These are phyloP conservation scores for Cheilosia vulpina DNA, from an alignment of 2,888 invertebrate species.

Conservation along the genomic window DNA sequence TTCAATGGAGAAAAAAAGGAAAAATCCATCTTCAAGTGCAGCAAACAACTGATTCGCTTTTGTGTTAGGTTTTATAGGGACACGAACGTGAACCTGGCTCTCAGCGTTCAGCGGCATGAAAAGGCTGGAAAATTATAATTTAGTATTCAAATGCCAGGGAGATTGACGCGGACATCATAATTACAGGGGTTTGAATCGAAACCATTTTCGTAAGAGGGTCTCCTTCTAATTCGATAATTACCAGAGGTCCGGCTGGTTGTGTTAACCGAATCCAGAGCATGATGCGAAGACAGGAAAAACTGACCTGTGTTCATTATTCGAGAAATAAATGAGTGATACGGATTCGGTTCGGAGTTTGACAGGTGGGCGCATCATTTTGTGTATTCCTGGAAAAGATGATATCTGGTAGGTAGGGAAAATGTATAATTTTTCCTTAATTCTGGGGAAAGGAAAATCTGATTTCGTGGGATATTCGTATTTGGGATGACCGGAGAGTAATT, in stretches of 20 bases:
- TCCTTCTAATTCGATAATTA: conserved; percentile 70
- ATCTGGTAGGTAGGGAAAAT: conserved; percentile 12
- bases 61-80: conserved; percentile 43
- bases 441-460: conserved; percentile 36
- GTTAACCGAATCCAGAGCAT: conserved; percentile 9
- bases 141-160: conserved; percentile 73
- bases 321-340: background rate
- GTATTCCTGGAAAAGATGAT: conserved; percentile 56
- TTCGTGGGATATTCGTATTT: background rate
- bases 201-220: conserved; percentile 26
- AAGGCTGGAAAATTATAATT: conserved; percentile 74
- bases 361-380: conserved; percentile 7
- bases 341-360: background rate
- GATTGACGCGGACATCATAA: conserved; percentile 74
- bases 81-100: conserved; percentile 59
- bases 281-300: conserved; percentile 37
- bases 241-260: conserved; percentile 30
- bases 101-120: conserved; percentile 45
- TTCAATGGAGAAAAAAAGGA: conserved; percentile 37
- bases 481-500: background rate
- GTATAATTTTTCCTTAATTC: conserved; percentile 40
- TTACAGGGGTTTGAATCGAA: conserved; percentile 66
- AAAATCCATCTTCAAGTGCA: conserved; percentile 62
- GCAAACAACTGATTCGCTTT: conserved; percentile 49
- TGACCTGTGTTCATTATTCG: conserved; percentile 30